Evolutionary conservation across 2,113 vertebrate species (phyloP), one percentile per base, ranked within the genome.

Genomic region (Boulengeromyrus knoepffleri): DNA sequence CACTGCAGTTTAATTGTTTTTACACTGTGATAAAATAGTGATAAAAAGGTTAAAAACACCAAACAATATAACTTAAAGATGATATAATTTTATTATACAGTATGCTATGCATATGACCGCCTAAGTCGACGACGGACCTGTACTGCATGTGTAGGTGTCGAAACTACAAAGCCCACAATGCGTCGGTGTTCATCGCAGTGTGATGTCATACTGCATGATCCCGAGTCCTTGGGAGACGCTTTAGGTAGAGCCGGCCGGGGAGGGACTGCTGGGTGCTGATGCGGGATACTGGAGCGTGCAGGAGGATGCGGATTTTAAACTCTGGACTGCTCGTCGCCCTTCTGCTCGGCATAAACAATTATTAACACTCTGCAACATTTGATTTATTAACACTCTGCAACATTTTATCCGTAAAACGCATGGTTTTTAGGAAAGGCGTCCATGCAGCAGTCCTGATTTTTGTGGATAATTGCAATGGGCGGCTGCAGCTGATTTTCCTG

Each of bases 191-290:
- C 74, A 2, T 42, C 53, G 10, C 45, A 31, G 49, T 87, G 83
- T 89, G 93, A 89, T 66, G 92, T 89, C 92, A 92, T 62, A 92
- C 90, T 31, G 91, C 89, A 93, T 92, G 90, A 93, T 92, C 90
- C 90, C 86, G 70, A 90, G 46, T 86, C 58, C 92, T 90, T 3
- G 36, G 88, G 89, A 87, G 89, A 52, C 15, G 86, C n/a, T 89
- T 24, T 88, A 49, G 24, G 52, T 84, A 74, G 77, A 49, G 86
- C 85, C 56, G 36, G 77, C 47, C 62, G 56, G 87, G 47, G 91
- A 7, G 90, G 42, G 39, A 42, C 74, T 74, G 88, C 39, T 85
- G 92, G 95, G 89, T 95, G 94, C 94, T 95, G 95, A 95, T 95
- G 95, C 94, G 74, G 92, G 92, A 91, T 91, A 91, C 74, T 89